A percentile compares a stretch with the other conserved stretches of the same genome.
Evolutionary conservation across 2,888 invertebrate genomes (phyloP).

Genomic region (Drosophila incognita): DNA sequence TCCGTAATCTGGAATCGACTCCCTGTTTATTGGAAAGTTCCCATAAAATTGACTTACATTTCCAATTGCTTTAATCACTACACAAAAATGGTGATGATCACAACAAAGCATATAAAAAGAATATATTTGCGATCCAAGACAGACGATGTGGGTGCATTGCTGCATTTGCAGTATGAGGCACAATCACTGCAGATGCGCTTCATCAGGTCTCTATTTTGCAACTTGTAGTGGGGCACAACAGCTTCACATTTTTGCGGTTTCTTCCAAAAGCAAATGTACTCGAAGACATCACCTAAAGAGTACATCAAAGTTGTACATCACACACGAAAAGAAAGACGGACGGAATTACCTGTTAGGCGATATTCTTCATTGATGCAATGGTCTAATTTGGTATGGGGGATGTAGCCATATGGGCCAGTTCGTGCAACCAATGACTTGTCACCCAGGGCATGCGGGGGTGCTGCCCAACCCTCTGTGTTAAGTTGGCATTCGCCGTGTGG

Average conservation of each 20-base stretch:
- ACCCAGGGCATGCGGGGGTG: background rate
- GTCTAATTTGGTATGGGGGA: background rate
- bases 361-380: constrained; percentile 5
- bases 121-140: background rate
- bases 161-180: background rate
- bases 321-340: background rate
- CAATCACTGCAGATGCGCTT: background rate
- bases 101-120: background rate
- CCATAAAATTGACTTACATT: background rate
- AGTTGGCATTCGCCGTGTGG: background rate
- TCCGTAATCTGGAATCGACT: background rate
- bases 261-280: constrained; percentile 5
- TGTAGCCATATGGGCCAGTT: background rate
- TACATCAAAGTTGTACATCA: background rate
- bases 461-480: background rate
- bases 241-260: background rate
- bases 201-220: background rate
- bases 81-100: background rate
- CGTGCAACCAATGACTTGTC: background rate
- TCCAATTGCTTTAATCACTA: background rate
- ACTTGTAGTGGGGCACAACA: constrained; percentile 8
- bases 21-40: background rate
- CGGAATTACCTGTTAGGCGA: background rate
- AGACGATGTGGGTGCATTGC: background rate
- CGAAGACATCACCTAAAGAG: background rate